Evolutionary conservation across 2,888 invertebrate species (phyloP).

Genomic region (Clepsis dumicolana): DNA sequence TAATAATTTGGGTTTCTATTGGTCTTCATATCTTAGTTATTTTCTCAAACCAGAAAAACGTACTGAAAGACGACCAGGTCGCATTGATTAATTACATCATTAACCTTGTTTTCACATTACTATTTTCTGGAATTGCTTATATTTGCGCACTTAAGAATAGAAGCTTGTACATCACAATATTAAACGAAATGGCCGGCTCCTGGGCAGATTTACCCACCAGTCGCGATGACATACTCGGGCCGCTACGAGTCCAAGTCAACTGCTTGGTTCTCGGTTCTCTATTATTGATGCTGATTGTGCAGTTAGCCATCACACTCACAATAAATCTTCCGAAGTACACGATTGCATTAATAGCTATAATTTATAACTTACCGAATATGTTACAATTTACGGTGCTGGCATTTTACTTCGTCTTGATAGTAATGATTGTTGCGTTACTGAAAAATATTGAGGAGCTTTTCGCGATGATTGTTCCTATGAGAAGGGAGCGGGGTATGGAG

Average conservation of each 20-base stretch:
- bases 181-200: constrained; percentile 3
- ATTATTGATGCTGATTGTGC: neutral
- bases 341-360: constrained; percentile 26
- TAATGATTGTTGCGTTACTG: constrained; percentile 37
- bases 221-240: constrained; percentile 3
- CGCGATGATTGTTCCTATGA: neutral
- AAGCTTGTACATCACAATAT: constrained; percentile 19
- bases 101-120: constrained; percentile 15
- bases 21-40: constrained; percentile 22
- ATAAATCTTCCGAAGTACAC: neutral
- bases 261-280: constrained; percentile 16
- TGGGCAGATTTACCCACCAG: constrained; percentile 13
- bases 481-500: neutral
- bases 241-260: constrained; percentile 25
- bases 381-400: constrained; percentile 37
- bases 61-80: constrained; percentile 26
- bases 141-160: constrained; percentile 17
- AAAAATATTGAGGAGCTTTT: constrained; percentile 38
- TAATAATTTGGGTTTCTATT: constrained; percentile 18
- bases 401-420: constrained; percentile 29
- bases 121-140: constrained; percentile 25
- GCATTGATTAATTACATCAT: constrained; percentile 39
- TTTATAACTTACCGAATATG: constrained; percentile 30
- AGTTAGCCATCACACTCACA: neutral
- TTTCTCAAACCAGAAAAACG: neutral